Base-by-base conservation (phyloP, 2,797 vertebrate species). In the Scleropages formosus region DNA sequence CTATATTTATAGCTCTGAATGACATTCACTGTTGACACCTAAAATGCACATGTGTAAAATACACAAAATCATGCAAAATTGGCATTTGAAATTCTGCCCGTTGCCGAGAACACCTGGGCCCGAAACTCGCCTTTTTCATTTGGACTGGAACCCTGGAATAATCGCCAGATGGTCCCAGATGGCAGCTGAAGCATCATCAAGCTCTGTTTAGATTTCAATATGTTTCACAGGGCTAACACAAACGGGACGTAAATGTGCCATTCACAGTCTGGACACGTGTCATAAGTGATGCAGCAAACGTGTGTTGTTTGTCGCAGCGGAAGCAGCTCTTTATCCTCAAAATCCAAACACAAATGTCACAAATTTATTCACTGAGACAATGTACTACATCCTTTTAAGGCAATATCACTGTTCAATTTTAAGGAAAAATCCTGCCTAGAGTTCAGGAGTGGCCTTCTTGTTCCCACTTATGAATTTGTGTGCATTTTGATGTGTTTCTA, bases 91-190 rank as follows among this genome's bases (percentile, higher is more conserved):
- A 78, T 56, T 76, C 71, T 79, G 63, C 13, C 64, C 59, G 80
- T 79, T 78, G 80, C 78, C 73, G 77, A 73, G 71, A 86, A 87
- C 88, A 91, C 89, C 89, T 90, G 89, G 86, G 80, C 82, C 80
- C 84, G 80, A 80, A 83, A 61, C 73, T 82, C 83, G 81, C 84
- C 84, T 53, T n/a, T 89, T 84, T 85, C 85, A 84, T 85, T 82
- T 75, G 77, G 82, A 82, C 82, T 80, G 77, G 85, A 83, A 87
- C 83, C 84, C 80, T 78, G 86, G 85, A 78, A 46, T 86, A 78
- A 89, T 89, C 87, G 88, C 81, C 90, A 91, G 89, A 91, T 90
- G 88, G 87, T 82, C 78, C 74, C 79, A 78, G 78, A 83, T 82
- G 67, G 67, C 49, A 70, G 81, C 71, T 79, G 75, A 76, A 77